These are phyloP conservation scores for Rousettus madagascariensis DNA, from an alignment of 2,797 vertebrate species.

Conservation along the genomic window DNA sequence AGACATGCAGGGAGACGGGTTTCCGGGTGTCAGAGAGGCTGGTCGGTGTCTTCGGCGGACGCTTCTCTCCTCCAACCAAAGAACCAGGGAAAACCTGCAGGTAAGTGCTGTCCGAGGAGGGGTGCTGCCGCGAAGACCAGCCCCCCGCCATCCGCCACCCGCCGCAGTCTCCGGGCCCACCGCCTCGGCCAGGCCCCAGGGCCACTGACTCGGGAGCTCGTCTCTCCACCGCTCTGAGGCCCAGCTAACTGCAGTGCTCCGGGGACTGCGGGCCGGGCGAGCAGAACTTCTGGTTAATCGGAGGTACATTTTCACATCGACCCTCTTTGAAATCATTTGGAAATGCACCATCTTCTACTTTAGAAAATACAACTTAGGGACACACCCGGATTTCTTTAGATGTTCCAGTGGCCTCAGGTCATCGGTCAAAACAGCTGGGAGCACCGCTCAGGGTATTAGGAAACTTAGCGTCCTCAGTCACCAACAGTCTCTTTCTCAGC, in stretches of 20 bases:
- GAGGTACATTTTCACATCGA: neutral
- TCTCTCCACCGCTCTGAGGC: accelerated
- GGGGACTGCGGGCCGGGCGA: neutral
- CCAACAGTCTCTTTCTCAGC: neutral
- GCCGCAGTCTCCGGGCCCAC: neutral
- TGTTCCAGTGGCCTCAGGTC: neutral
- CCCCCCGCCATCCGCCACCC: accelerated
- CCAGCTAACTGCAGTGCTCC: neutral
- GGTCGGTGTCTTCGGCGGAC: neutral
- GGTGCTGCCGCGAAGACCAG: neutral
- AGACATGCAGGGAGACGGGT: neutral
- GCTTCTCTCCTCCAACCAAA: neutral
- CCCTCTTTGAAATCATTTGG: neutral
- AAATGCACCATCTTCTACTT: neutral
- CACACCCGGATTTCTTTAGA: neutral
- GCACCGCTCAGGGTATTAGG: too few species aligned
- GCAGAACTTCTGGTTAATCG: neutral
- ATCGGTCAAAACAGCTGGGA: neutral
- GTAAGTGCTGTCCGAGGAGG: neutral
- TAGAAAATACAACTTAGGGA: neutral
- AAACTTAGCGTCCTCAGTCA: neutral
- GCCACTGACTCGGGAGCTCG: neutral
- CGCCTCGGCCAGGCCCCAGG: neutral
- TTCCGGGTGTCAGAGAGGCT: neutral
- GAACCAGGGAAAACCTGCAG: neutral